These are phyloP conservation scores for Kryptopterus vitreolus DNA, from an alignment of 2,797 vertebrate genomes.

Conservation along the genomic window DNA sequence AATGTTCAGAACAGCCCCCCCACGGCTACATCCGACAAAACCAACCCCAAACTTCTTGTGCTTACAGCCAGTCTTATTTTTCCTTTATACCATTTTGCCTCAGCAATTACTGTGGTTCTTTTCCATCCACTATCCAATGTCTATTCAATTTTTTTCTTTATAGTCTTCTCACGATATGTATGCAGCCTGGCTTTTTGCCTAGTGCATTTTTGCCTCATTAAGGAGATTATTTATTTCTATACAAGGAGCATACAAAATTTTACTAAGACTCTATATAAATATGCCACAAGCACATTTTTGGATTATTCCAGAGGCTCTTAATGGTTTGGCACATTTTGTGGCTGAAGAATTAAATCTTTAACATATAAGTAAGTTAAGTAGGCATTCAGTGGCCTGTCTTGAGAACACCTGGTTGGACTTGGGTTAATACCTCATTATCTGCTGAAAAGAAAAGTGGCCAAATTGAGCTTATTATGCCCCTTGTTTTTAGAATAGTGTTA, in stretches of 20 bases:
- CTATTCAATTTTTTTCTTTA: background rate
- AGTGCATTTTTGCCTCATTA: background rate
- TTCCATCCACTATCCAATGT: background rate
- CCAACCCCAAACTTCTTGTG: background rate
- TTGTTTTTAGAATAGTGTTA: constrained; percentile 9
- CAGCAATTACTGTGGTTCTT: background rate
- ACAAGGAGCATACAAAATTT: background rate
- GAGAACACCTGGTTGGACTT: constrained; percentile 56
- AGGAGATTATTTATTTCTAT: background rate
- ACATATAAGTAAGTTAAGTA: constrained; percentile 28
- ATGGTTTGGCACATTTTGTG: constrained; percentile 18
- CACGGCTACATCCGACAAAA: background rate
- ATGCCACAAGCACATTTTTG: background rate
- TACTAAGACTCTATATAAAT: background rate
- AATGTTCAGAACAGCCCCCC: background rate
- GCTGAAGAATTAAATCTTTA: constrained; percentile 25
- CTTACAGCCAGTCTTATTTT: background rate
- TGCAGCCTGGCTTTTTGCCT: background rate
- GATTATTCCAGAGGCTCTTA: constrained; percentile 8
- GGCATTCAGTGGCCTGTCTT: constrained; percentile 43
- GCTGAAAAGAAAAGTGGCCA: constrained; percentile 9
- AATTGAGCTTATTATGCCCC: background rate
- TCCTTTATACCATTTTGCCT: background rate
- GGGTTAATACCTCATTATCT: constrained; percentile 37
- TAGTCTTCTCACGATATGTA: background rate